Evolutionary conservation across 2,888 invertebrate species (phyloP).

Genomic region (Pegoplata infirma): DNA sequence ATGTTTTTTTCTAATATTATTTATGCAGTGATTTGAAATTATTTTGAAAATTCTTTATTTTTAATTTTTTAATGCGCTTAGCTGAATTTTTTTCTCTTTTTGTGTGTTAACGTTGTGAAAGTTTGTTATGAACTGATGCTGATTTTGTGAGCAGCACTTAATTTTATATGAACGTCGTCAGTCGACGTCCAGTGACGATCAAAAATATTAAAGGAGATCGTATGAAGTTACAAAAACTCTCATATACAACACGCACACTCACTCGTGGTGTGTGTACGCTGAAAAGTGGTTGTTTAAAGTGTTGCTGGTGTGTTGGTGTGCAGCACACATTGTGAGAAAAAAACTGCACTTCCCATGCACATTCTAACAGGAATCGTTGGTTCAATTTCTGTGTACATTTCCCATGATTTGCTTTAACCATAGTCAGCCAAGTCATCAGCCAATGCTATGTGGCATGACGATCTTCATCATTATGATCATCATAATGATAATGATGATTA

Average conservation of each 20-base stretch:
- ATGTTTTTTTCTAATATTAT: constrained; percentile 46
- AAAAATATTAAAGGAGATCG: constrained; percentile 57
- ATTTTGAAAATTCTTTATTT: no score
- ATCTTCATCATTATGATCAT: no score
- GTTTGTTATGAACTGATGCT: constrained; percentile 76
- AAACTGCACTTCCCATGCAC: constrained; percentile 74
- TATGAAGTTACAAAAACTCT: constrained; percentile 59
- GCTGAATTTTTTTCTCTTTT: no score
- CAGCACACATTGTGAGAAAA: constrained; percentile 66
- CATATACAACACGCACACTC: constrained; percentile 41
- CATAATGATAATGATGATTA: constrained; percentile 10
- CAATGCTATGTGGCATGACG: constrained; percentile 23
- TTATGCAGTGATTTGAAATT: constrained; percentile 30
- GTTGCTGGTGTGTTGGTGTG: constrained; percentile 60
- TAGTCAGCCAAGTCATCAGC: constrained; percentile 9
- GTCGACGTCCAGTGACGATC: no score
- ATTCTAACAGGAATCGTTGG: constrained; percentile 75
- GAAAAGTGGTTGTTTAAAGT: no score
- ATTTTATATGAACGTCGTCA: constrained; percentile 72
- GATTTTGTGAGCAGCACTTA: constrained; percentile 73
- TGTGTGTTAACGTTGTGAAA: constrained; percentile 72
- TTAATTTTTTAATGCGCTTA: constrained; percentile 56
- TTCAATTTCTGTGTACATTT: constrained; percentile 71
- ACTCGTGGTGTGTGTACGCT: no score
- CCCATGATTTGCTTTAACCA: constrained; percentile 68